phyloP scores from a whole-genome alignment of 2,888 invertebrate species.

The Tenodera sinensis region DNA sequence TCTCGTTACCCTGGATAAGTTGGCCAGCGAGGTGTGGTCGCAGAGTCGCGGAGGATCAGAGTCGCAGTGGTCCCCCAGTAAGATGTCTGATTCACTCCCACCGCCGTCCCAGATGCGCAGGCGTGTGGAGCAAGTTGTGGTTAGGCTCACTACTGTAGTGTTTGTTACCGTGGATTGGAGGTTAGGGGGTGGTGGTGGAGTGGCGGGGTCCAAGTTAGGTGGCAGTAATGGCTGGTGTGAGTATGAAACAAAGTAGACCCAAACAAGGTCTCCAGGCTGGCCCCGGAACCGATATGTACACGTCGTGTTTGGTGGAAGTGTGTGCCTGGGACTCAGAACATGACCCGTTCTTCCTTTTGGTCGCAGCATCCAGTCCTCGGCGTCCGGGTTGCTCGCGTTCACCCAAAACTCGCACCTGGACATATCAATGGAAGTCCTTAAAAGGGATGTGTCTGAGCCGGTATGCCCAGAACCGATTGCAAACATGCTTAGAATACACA shows the following conservation, averaged over 20 bases:
- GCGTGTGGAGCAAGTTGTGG: slow-evolving; percentile 60
- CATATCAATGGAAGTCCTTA: slow-evolving; percentile 6
- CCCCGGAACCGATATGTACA: slow-evolving; percentile 84
- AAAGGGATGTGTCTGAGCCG: no score
- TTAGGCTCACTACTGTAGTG: slow-evolving; percentile 32
- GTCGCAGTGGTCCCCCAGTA: slow-evolving; percentile 70
- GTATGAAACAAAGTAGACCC: slow-evolving; percentile 85
- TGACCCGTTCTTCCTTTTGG: slow-evolving; percentile 66
- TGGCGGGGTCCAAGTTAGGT: slow-evolving; percentile 39
- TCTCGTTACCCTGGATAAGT: slow-evolving; percentile 69
- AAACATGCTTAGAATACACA: no score
- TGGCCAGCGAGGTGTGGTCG: slow-evolving; percentile 73
- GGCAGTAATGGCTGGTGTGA: slow-evolving; percentile 70
- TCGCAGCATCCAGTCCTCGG: slow-evolving; percentile 41
- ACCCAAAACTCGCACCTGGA: slow-evolving; percentile 69
- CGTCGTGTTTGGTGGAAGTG: slow-evolving; percentile 79
- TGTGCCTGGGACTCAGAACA: slow-evolving; percentile 75
- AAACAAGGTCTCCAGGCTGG: slow-evolving; percentile 72
- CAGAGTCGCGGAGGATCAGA: slow-evolving; percentile 73
- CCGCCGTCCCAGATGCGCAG: slow-evolving; percentile 72
- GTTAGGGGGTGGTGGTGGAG: slow-evolving; percentile 29
- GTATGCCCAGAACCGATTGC: no score
- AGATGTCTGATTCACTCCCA: slow-evolving; percentile 31
- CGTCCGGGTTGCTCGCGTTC: slow-evolving; percentile 67
- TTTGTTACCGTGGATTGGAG: neutral